Conservation (phyloP, 2,888 invertebrate species). For the Glaucopsyche alexis region DNA sequence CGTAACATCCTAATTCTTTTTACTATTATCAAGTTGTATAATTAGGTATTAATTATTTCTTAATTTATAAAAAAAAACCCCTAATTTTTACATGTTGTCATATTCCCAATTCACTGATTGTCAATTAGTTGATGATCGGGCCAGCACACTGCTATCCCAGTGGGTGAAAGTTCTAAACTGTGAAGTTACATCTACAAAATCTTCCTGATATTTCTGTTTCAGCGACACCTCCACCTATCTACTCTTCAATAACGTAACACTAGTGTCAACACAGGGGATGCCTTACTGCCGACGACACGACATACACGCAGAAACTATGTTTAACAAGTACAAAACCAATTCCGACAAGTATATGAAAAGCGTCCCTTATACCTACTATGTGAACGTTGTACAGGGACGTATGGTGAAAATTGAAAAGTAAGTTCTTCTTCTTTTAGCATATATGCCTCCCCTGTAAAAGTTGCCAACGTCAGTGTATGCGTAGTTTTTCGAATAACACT, state of each 20-base stretch:
- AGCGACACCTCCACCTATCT: conserved; percentile 69
- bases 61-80: no score
- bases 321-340: conserved; percentile 67
- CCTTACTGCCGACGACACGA: conserved; percentile 57
- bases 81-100: no score
- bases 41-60: no score
- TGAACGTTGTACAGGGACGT: conserved; percentile 81
- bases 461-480: no score
- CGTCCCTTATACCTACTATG: conserved; percentile 82
- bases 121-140: no score
- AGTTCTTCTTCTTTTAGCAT: conserved; percentile 37
- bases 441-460: no score
- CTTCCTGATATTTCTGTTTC: conserved; percentile 30
- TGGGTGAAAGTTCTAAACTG: neutral
- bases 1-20: no score
- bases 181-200: neutral
- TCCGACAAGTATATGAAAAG: conserved; percentile 75
- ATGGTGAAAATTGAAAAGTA: conserved; percentile 80
- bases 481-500: no score
- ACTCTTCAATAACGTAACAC: conserved; percentile 84
- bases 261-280: conserved; percentile 83
- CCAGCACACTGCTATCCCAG: no score
- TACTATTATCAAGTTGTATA: no score
- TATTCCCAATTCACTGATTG: no score
- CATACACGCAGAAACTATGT: conserved; percentile 64